These are phyloP conservation scores for Rhegmatorhina hoffmannsi DNA, from an alignment of 2,113 vertebrate species.

Conservation along the genomic window DNA sequence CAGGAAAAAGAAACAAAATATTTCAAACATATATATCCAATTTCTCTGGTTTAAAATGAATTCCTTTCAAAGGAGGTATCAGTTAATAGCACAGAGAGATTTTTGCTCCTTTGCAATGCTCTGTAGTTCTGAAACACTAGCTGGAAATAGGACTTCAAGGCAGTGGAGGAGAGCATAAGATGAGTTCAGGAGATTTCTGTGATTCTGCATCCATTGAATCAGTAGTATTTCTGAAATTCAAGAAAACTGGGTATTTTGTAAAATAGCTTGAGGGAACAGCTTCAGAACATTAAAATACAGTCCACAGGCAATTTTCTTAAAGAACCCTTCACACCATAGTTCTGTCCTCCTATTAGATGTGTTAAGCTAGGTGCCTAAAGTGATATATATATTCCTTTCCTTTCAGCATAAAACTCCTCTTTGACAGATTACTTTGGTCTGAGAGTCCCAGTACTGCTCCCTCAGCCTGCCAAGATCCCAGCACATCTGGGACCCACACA, in stretches of 20 bases:
- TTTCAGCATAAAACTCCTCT: neutral
- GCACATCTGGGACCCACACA: neutral
- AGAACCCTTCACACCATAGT: neutral
- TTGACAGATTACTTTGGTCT: neutral
- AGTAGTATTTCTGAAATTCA: slow-evolving; percentile 49
- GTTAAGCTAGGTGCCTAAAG: slow-evolving; percentile 49
- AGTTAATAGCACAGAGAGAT: neutral
- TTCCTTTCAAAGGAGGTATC: neutral
- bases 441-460: neutral
- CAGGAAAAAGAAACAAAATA: neutral
- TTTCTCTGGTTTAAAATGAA: neutral
- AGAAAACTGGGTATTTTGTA: slow-evolving; percentile 47
- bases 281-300: slow-evolving; percentile 57
- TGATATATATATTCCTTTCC: neutral
- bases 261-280: slow-evolving; percentile 51
- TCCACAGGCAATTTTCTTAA: slow-evolving; percentile 43
- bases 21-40: neutral
- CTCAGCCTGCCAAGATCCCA: fast-evolving
- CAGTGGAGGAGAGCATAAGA: neutral
- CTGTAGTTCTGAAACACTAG: neutral
- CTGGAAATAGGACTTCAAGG: slow-evolving; percentile 45
- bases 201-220: slow-evolving; percentile 32
- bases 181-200: slow-evolving; percentile 30
- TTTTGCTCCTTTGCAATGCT: neutral
- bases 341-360: slow-evolving; percentile 50